Evolutionary conservation across 2,797 vertebrate genomes (phyloP).

Genomic region (Labeo calbasu): DNA sequence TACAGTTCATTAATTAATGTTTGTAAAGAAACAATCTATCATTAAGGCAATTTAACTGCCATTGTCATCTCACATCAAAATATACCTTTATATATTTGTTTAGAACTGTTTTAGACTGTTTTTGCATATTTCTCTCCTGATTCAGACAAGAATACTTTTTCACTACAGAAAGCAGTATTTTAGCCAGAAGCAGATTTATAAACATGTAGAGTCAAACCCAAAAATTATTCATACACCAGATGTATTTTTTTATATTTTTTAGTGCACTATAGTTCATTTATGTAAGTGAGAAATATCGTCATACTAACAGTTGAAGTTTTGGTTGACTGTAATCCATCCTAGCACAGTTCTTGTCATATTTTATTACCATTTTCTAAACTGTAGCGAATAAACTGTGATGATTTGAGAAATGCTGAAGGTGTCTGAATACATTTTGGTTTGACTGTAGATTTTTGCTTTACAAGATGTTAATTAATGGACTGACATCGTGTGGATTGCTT

Average conservation of each 20-base stretch:
- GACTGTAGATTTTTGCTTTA: background rate
- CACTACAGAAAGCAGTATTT: background rate
- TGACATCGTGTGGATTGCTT: background rate
- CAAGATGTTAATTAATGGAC: background rate
- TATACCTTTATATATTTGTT: background rate
- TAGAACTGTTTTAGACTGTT: background rate
- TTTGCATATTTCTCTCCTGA: background rate
- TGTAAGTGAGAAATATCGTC: too few relatives aligned
- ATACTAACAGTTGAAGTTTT: too few relatives aligned
- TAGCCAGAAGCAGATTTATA: background rate
- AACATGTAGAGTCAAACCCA: background rate
- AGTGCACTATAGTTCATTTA: too few relatives aligned
- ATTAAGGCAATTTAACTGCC: background rate
- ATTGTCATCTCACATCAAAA: background rate
- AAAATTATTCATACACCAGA: too few relatives aligned
- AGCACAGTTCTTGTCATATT: too few relatives aligned
- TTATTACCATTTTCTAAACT: too few relatives aligned
- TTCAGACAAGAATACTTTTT: background rate
- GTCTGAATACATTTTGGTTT: too few relatives aligned
- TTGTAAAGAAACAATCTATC: background rate
- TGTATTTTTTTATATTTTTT: too few relatives aligned
- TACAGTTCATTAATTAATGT: background rate
- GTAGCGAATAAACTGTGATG: too few relatives aligned
- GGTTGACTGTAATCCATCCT: too few relatives aligned
- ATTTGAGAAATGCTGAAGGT: too few relatives aligned